These are phyloP conservation scores for Pyrgus malvae DNA, from an alignment of 2,888 invertebrate genomes.

Conservation along the genomic window DNA sequence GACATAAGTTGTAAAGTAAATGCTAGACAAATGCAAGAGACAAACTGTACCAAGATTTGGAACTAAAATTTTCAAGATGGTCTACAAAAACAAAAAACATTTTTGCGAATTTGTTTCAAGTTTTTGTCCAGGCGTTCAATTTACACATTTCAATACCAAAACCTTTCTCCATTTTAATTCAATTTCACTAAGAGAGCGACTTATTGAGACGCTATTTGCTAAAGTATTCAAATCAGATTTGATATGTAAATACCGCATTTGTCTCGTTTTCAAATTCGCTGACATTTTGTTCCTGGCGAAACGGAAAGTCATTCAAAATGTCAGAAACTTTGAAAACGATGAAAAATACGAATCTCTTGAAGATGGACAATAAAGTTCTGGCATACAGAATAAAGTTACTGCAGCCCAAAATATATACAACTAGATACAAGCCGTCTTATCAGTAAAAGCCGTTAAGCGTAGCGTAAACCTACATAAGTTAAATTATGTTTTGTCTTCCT, in stretches of 20 bases:
- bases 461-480: no score
- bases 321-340: constrained; percentile 36
- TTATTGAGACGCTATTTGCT: constrained; percentile 46
- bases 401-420: no score
- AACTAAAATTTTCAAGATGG: not conserved
- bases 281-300: constrained; percentile 14
- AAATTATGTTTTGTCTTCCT: no score
- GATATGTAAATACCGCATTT: constrained; percentile 60
- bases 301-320: constrained; percentile 21
- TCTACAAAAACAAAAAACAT: constrained; percentile 11
- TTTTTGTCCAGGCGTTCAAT: constrained; percentile 44
- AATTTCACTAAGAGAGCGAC: constrained; percentile 36
- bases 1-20: constrained; percentile 20
- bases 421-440: no score
- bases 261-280: constrained; percentile 14
- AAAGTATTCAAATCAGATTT: constrained; percentile 39
- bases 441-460: no score
- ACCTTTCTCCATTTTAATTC: constrained; percentile 9
- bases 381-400: not conserved
- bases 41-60: constrained; percentile 9
- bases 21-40: constrained; percentile 23
- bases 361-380: constrained; percentile 6
- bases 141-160: constrained; percentile 36
- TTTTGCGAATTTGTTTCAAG: constrained; percentile 37
- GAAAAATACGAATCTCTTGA: constrained; percentile 38